Evolutionary conservation across 1,140 invertebrate species (phyloP).

Genomic region (Drosophila neocordata): DNA sequence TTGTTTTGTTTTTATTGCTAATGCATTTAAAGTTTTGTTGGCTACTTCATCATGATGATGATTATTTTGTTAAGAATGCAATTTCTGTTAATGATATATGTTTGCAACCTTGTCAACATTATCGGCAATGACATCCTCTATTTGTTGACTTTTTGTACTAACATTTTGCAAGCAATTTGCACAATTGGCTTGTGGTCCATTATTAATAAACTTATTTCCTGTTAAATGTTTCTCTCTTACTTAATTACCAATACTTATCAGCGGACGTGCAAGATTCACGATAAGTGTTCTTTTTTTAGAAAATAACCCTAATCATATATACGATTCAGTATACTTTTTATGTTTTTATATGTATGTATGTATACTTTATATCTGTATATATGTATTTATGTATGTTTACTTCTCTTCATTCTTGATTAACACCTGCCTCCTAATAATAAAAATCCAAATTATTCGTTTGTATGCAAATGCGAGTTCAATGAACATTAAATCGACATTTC

Average conservation of each 20-base stretch:
- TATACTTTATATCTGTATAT: not conserved
- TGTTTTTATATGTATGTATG: too few relatives aligned
- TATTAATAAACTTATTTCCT: constrained; percentile 1
- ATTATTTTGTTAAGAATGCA: not conserved
- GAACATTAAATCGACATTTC: constrained; percentile 11
- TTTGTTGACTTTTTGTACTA: not conserved
- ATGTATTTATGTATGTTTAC: not conserved
- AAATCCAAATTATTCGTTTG: not conserved
- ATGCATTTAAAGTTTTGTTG: too few relatives aligned
- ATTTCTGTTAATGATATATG: not conserved
- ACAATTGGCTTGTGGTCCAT: constrained; percentile 1
- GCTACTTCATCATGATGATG: too few relatives aligned
- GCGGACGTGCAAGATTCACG: not conserved
- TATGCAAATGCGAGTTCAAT: constrained; percentile 16
- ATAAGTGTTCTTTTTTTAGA: not conserved
- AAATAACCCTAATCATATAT: not conserved
- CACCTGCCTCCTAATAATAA: constrained; percentile 16
- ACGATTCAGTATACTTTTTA: not conserved
- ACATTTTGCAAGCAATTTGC: constrained; percentile 8
- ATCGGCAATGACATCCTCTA: constrained; percentile 9
- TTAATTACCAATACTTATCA: constrained; percentile 8
- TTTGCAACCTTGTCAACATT: not conserved
- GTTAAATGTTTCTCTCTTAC: constrained; percentile 5
- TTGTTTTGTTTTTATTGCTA: not conserved
- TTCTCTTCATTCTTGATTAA: not conserved